A percentile compares a stretch with the other conserved stretches of the same genome.
Evolutionary conservation across 2,113 vertebrate species (phyloP).

Genomic region (Acanthochromis polyacanthus): DNA sequence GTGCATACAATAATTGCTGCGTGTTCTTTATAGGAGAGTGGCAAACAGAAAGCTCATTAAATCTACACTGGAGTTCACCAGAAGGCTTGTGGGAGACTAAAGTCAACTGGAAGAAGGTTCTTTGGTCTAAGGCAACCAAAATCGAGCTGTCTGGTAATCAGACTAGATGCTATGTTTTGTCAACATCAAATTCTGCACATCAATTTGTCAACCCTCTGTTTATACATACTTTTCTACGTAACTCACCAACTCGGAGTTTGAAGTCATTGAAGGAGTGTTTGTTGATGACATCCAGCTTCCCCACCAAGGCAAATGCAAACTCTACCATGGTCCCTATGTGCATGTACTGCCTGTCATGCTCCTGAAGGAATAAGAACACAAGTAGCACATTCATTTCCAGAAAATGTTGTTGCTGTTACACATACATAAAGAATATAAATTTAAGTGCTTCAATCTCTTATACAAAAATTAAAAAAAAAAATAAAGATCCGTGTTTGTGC

Average conservation of each 20-base stretch:
- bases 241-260: constrained; percentile 95
- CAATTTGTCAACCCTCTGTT: too few species aligned
- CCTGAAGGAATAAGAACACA: constrained; percentile 81
- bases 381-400: not conserved
- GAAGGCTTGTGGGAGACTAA: too few species aligned
- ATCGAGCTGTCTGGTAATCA: too few species aligned
- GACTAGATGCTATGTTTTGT: too few species aligned
- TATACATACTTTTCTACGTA: not conserved
- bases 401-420: not conserved
- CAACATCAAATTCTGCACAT: too few species aligned
- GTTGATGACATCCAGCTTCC: constrained; percentile 97
- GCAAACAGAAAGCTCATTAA: too few species aligned
- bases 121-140: too few species aligned
- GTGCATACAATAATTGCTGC: too few species aligned
- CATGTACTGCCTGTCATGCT: constrained; percentile 96
- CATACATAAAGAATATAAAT: not conserved
- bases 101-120: too few species aligned
- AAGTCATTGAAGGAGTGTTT: constrained; percentile 99
- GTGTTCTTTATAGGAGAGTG: too few species aligned
- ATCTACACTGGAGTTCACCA: too few species aligned
- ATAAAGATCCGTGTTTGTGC: not conserved
- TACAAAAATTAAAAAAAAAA: not conserved
- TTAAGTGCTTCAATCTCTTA: not conserved
- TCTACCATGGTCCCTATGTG: constrained; percentile 98
- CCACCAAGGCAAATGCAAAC: constrained; percentile 96